Conservation (phyloP, 2,888 invertebrate species). For the Pristionchus mayeri region DNA sequence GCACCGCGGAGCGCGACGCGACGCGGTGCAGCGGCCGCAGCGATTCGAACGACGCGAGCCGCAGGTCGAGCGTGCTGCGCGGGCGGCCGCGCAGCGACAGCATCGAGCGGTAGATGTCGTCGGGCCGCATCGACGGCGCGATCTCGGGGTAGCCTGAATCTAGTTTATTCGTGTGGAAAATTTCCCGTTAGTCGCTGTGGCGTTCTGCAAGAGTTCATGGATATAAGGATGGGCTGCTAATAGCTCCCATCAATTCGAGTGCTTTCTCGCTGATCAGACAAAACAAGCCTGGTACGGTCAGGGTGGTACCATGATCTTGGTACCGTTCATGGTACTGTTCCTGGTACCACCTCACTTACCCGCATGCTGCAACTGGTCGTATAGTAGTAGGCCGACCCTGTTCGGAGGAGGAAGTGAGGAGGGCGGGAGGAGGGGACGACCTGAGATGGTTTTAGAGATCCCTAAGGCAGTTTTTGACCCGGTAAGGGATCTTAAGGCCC, state of each 20-base stretch:
- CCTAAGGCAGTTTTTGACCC: too few species aligned
- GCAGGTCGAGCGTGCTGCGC: background rate
- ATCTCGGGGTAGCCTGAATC: conserved; percentile 1
- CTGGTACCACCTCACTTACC: too few species aligned
- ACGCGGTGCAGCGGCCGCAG: background rate
- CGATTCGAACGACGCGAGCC: background rate
- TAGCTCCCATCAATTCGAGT: too few species aligned
- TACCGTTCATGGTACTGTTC: too few species aligned
- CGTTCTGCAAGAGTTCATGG: too few species aligned
- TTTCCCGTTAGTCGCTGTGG: too few species aligned
- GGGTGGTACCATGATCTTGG: too few species aligned
- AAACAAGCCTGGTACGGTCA: too few species aligned
- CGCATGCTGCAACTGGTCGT: conserved; percentile 20
- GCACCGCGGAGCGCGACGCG: background rate
- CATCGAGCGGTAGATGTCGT: conserved; percentile 11
- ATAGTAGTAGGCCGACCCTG: background rate
- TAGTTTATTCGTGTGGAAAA: too few species aligned
- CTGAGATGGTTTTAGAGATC: background rate
- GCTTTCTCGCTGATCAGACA: too few species aligned
- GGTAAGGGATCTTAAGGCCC: too few species aligned
- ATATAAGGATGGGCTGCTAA: too few species aligned
- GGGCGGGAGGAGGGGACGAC: background rate
- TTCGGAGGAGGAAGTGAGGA: conserved; percentile 32
- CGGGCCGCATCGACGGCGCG: background rate
- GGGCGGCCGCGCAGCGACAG: background rate